Percentiles rank a stretch among this genome's conserved stretches.
phyloP scores from a whole-genome alignment of 1,140 invertebrate species.

The Sweltsa coloradensis region DNA sequence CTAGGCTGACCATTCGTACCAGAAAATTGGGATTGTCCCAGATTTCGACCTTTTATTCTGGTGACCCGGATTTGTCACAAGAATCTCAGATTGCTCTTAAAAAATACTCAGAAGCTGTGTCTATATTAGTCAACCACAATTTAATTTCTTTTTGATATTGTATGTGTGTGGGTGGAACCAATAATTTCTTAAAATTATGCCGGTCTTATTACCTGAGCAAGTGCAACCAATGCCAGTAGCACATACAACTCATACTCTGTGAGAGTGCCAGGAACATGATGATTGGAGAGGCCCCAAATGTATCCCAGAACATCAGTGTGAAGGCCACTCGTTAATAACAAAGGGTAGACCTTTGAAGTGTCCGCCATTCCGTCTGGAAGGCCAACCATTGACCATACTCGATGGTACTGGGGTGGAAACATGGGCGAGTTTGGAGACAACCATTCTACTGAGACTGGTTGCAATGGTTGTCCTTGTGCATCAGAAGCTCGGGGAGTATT shows the following conservation, averaged over 20 bases:
- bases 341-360: constrained; percentile 43
- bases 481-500: too few species aligned
- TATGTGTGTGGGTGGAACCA: neutral
- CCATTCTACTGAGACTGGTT: too few species aligned
- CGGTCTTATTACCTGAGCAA: constrained; percentile 37
- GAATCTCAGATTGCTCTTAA: too few species aligned
- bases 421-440: constrained; percentile 32
- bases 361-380: constrained; percentile 34
- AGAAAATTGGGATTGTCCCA: too few species aligned
- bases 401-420: constrained; percentile 34
- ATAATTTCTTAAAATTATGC: neutral
- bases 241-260: constrained; percentile 45
- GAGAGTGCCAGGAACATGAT: constrained; percentile 43
- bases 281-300: constrained; percentile 50
- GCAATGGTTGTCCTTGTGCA: constrained; percentile 32
- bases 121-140: neutral
- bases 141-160: neutral
- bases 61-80: too few species aligned
- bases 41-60: too few species aligned
- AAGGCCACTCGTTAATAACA: constrained; percentile 46
- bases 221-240: constrained; percentile 43
- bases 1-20: too few species aligned
- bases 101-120: too few species aligned
- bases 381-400: constrained; percentile 34
- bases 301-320: constrained; percentile 43